phyloP scores from a whole-genome alignment of 1,140 invertebrate species.

The Micrasema minimum region DNA sequence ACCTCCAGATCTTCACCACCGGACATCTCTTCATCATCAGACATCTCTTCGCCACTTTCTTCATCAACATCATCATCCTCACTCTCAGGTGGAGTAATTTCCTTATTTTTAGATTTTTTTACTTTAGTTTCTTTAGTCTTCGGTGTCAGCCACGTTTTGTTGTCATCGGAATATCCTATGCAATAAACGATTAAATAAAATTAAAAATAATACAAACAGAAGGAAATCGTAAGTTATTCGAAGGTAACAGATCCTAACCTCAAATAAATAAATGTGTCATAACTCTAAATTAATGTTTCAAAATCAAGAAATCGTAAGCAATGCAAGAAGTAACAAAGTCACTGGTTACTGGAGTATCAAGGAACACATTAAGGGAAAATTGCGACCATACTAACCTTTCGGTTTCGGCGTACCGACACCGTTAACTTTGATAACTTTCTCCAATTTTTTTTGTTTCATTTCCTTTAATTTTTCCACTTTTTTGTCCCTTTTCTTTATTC shows the following conservation, averaged over 20 bases:
- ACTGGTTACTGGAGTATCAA: too few species aligned
- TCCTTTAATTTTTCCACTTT: slow-evolving; percentile 63
- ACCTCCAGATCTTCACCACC: slow-evolving; percentile 56
- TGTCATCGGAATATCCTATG: slow-evolving; percentile 77
- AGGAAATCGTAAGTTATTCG: too few species aligned
- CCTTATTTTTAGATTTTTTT: slow-evolving; percentile 47
- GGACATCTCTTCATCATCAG: slow-evolving; percentile 50
- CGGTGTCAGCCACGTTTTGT: slow-evolving; percentile 72
- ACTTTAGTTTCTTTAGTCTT: slow-evolving; percentile 45
- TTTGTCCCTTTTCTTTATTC: slow-evolving; percentile 69
- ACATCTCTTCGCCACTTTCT: slow-evolving; percentile 55
- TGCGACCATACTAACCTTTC: background rate
- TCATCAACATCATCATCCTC: slow-evolving; percentile 53
- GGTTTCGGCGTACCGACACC: slow-evolving; percentile 16
- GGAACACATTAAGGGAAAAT: too few species aligned
- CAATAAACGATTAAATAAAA: too few species aligned
- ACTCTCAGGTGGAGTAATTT: slow-evolving; percentile 41
- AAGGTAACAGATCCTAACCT: too few species aligned
- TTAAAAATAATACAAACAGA: too few species aligned
- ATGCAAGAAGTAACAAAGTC: too few species aligned
- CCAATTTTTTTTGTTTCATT: slow-evolving; percentile 59
- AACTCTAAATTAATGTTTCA: too few species aligned
- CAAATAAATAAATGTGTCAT: too few species aligned
- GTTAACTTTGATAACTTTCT: slow-evolving; percentile 39
- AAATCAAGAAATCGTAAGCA: too few species aligned